These are phyloP conservation scores for Clanis bilineata DNA, from an alignment of 2,888 invertebrate genomes.

Conservation along the genomic window DNA sequence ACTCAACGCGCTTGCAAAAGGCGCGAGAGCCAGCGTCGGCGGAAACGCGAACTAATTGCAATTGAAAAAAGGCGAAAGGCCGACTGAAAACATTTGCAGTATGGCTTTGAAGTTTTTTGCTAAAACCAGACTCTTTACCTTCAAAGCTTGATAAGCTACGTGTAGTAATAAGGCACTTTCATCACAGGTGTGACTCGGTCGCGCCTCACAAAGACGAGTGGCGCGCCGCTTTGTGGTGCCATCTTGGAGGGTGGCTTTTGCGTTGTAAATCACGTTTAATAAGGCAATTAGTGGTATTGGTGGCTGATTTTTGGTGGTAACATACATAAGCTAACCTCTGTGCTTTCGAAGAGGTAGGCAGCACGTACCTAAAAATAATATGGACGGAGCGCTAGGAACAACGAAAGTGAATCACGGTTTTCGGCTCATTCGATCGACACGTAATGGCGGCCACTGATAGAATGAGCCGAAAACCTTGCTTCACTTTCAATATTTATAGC, in stretches of 20 bases:
- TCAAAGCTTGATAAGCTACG: slow-evolving; percentile 75
- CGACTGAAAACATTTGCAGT: slow-evolving; percentile 75
- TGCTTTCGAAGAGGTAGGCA: too few species aligned
- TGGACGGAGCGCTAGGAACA: too few species aligned
- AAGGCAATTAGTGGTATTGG: slow-evolving; percentile 10
- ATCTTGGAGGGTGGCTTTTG: slow-evolving; percentile 51
- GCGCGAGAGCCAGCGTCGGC: slow-evolving; percentile 66
- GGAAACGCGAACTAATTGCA: slow-evolving; percentile 81
- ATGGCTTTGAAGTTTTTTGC: slow-evolving; percentile 75
- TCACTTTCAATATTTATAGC: too few species aligned
- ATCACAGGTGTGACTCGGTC: slow-evolving; percentile 67
- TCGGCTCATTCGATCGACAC: too few species aligned
- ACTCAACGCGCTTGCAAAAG: slow-evolving; percentile 70
- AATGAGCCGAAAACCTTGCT: too few species aligned
- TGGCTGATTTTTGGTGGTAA: not conserved
- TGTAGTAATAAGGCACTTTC: slow-evolving; percentile 78
- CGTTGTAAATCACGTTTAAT: slow-evolving; percentile 30
- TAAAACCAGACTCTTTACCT: slow-evolving; percentile 55
- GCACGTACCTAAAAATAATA: too few species aligned
- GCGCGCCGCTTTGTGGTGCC: slow-evolving; percentile 45
- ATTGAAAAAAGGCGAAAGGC: slow-evolving; percentile 83
- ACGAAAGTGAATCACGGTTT: too few species aligned
- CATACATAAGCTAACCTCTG: too few species aligned
- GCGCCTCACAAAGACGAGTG: slow-evolving; percentile 43
- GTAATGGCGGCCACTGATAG: too few species aligned